A percentile compares a stretch with the other conserved stretches of the same genome.
These are phyloP conservation scores for Nasonovia ribisnigri DNA, from an alignment of 2,888 invertebrate genomes.

Conservation along the genomic window DNA sequence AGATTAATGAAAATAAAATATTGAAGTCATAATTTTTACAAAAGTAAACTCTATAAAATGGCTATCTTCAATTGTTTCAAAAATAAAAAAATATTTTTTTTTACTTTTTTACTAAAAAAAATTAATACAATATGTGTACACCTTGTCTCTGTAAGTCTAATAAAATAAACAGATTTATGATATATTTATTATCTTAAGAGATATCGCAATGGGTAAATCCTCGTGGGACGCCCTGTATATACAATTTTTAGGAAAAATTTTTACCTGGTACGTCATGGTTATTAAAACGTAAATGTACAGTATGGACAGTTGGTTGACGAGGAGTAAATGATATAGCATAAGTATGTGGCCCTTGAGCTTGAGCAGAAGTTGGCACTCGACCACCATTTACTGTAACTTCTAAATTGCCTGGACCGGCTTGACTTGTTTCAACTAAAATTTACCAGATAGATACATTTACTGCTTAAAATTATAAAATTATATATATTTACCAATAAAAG, in stretches of 20 bases:
- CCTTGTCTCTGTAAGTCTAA: too few species aligned
- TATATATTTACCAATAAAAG: slow-evolving; percentile 81
- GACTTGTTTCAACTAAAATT: slow-evolving; percentile 90
- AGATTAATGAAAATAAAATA: too few species aligned
- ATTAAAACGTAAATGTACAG: slow-evolving; percentile 95
- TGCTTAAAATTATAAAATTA: neutral
- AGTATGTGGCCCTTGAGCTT: slow-evolving; percentile 95
- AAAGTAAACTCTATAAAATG: too few species aligned
- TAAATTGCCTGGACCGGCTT: slow-evolving; percentile 97
- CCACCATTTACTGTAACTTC: slow-evolving; percentile 99
- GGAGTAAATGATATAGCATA: slow-evolving; percentile 98
- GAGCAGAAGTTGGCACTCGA: slow-evolving; percentile 94
- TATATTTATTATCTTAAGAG: too few species aligned
- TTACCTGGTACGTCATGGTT: slow-evolving; percentile 93
- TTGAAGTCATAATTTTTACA: too few species aligned
- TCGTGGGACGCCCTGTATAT: too few species aligned
- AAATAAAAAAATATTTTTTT: too few species aligned
- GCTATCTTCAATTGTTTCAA: too few species aligned
- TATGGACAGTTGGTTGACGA: slow-evolving; percentile 89
- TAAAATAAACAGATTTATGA: too few species aligned
- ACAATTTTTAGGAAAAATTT: neutral
- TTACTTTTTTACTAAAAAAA: too few species aligned
- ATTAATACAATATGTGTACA: too few species aligned
- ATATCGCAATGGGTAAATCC: too few species aligned
- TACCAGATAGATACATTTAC: slow-evolving; percentile 13